These are phyloP conservation scores for Acleris holmiana DNA, from an alignment of 2,888 invertebrate genomes.

Conservation along the genomic window DNA sequence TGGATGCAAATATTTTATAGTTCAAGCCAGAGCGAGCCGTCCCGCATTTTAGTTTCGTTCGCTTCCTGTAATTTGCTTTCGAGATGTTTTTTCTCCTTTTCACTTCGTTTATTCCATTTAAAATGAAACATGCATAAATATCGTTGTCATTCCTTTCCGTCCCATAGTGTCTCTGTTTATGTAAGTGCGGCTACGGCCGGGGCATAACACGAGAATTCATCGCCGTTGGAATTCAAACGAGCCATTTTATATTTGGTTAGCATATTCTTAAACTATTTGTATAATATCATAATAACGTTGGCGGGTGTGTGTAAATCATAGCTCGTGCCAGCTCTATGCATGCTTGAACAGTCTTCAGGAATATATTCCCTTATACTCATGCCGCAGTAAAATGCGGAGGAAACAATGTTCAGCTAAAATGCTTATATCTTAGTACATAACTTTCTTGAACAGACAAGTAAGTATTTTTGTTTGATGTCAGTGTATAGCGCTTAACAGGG, in stretches of 20 bases:
- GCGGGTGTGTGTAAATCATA: slow-evolving; percentile 32
- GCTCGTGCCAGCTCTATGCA: slow-evolving; percentile 33
- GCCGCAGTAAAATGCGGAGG: slow-evolving; percentile 26
- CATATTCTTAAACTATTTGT: slow-evolving; percentile 37
- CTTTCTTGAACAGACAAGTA: slow-evolving; percentile 27
- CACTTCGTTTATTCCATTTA: slow-evolving; percentile 67
- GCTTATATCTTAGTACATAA: slow-evolving; percentile 31
- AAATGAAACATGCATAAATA: slow-evolving; percentile 63
- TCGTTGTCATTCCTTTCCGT: slow-evolving; percentile 27
- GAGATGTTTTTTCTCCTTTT: slow-evolving; percentile 60
- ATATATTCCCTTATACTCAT: slow-evolving; percentile 30
- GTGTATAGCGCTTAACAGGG: slow-evolving; percentile 1
- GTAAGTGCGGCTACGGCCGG: not conserved
- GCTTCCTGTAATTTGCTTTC: slow-evolving; percentile 72
- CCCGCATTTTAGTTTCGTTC: slow-evolving; percentile 70
- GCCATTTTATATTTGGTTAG: slow-evolving; percentile 30
- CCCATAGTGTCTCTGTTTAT: slow-evolving; percentile 20
- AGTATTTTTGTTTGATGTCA: slow-evolving; percentile 29
- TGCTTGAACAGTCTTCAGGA: slow-evolving; percentile 32
- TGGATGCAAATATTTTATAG: slow-evolving; percentile 79
- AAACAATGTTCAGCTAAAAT: slow-evolving; percentile 33
- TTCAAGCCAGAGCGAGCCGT: slow-evolving; percentile 65
- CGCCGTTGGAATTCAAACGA: slow-evolving; percentile 23
- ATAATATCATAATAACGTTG: slow-evolving; percentile 36
- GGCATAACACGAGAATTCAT: slow-evolving; percentile 10